Conservation (phyloP, 2,888 invertebrate species). For the Hipparchia semele region DNA sequence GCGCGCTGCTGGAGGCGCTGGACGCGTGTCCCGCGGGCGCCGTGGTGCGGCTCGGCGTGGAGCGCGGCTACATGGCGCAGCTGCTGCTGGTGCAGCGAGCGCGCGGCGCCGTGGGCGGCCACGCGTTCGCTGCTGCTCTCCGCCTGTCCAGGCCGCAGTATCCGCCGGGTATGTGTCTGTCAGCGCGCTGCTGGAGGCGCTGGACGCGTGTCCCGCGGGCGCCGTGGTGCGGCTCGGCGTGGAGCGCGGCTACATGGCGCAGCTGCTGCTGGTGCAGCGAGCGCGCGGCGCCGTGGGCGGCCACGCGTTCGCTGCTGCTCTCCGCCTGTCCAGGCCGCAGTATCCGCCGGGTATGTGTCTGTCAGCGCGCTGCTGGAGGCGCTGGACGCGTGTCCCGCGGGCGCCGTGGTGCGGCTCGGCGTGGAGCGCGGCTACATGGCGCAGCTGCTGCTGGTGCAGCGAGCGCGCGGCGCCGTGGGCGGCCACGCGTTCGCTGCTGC, state of each 20-base stretch:
- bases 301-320: conserved; percentile 90
- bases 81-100: conserved; percentile 95
- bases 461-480: conserved; percentile 93
- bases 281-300: conserved; percentile 94
- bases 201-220: conserved; percentile 91
- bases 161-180: conserved; percentile 50
- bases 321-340: conserved; percentile 85
- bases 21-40: conserved; percentile 91
- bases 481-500: conserved; percentile 93
- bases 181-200: conserved; percentile 87
- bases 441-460: conserved; percentile 94
- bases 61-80: conserved; percentile 96
- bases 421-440: conserved; percentile 96
- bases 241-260: conserved; percentile 96
- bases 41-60: conserved; percentile 92
- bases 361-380: conserved; percentile 87
- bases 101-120: conserved; percentile 93
- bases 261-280: conserved; percentile 94
- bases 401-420: conserved; percentile 91
- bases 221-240: conserved; percentile 92
- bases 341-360: conserved; percentile 54
- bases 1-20: conserved; percentile 88
- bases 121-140: conserved; percentile 91
- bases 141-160: conserved; percentile 84
- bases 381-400: conserved; percentile 90